phyloP scores from a whole-genome alignment of 1,140 invertebrate species.

The Arctopsyche grandis region DNA sequence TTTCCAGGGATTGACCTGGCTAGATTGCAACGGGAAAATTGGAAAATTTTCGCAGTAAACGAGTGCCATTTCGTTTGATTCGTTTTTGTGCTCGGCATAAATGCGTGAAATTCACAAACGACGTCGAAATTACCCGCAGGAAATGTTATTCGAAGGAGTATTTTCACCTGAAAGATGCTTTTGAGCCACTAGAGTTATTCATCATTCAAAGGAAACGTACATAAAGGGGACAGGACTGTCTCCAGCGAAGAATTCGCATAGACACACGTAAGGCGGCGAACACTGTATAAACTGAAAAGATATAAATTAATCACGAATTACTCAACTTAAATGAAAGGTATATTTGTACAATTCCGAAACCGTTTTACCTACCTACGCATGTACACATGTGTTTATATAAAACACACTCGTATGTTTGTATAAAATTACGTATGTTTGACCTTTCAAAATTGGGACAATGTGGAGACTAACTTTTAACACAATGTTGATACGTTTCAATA shows the following conservation, averaged over 20 bases:
- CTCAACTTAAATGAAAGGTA: background rate
- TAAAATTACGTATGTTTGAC: too few relatives aligned
- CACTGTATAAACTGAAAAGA: constrained; percentile 1
- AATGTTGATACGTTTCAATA: too few relatives aligned
- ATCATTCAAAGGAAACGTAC: constrained; percentile 23
- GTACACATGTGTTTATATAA: background rate
- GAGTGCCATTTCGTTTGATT: background rate
- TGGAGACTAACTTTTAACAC: too few relatives aligned
- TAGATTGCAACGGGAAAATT: background rate
- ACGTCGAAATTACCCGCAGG: constrained; percentile 21
- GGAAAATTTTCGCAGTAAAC: constrained; percentile 5
- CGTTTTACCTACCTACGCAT: background rate
- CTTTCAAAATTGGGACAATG: too few relatives aligned
- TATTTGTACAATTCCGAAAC: background rate
- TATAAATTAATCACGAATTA: constrained; percentile 3
- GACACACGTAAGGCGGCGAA: background rate
- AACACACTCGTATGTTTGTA: background rate
- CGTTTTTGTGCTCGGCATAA: background rate
- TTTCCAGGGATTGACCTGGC: too few relatives aligned
- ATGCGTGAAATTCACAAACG: background rate
- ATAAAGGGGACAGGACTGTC: constrained; percentile 7
- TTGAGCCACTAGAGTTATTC: constrained; percentile 7
- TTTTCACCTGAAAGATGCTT: constrained; percentile 14
- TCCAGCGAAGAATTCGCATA: constrained; percentile 12
- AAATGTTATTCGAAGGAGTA: constrained; percentile 16